These are phyloP conservation scores for Anoplopoma fimbria DNA, from an alignment of 2,113 vertebrate genomes.

Conservation along the genomic window DNA sequence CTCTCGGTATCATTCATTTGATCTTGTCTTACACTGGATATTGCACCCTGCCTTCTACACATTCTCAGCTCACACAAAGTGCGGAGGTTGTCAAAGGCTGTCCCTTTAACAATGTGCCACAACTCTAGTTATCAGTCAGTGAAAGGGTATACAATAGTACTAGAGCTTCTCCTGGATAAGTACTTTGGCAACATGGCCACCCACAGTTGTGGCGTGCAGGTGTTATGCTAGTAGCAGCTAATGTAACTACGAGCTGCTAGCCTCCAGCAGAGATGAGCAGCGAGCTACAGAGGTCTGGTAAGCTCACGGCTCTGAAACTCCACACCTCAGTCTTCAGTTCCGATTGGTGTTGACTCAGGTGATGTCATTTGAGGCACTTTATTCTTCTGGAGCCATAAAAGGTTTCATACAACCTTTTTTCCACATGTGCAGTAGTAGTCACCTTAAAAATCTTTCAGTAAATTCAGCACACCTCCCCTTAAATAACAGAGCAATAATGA, in stretches of 20 bases:
- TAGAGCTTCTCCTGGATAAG: conserved; percentile 4
- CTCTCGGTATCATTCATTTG: conserved; percentile 48
- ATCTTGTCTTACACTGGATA: conserved; percentile 59
- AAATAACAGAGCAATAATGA: background rate
- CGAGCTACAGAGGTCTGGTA: too few species aligned
- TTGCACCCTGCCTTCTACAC: conserved; percentile 34
- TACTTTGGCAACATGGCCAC: too few species aligned
- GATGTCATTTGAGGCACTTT: too few species aligned
- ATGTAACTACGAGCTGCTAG: too few species aligned
- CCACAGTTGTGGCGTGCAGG: background rate
- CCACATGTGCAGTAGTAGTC: too few species aligned
- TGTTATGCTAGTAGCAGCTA: background rate
- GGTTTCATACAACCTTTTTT: too few species aligned
- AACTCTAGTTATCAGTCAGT: conserved; percentile 4
- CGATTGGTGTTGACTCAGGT: too few species aligned
- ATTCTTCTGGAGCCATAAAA: background rate
- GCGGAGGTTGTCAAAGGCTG: conserved; percentile 17
- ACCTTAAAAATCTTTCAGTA: background rate
- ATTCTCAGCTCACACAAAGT: conserved; percentile 4
- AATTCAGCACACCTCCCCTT: background rate
- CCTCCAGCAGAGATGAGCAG: too few species aligned
- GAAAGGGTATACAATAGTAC: background rate
- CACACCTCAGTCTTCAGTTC: too few species aligned
- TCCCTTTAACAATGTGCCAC: background rate
- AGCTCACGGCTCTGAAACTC: too few species aligned